phyloP scores from a whole-genome alignment of 2,113 vertebrate species.

The Strigops habroptila region DNA sequence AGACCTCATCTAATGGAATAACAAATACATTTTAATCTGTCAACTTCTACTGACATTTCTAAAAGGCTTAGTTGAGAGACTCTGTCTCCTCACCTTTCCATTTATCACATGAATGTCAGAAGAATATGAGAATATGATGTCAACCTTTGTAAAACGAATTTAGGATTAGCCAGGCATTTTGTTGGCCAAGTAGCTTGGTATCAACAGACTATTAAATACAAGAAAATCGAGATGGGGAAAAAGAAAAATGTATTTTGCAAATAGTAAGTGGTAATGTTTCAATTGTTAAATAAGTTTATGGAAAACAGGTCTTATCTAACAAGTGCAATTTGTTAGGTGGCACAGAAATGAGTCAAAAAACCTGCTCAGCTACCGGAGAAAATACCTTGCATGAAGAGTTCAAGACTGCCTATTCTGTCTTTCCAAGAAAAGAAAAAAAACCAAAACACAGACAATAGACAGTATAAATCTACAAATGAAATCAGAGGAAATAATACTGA shows the following conservation, averaged over 20 bases:
- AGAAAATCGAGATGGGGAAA: fast-evolving
- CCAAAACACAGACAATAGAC: not conserved
- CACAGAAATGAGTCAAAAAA: not conserved
- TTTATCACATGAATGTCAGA: not conserved
- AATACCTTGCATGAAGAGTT: not conserved
- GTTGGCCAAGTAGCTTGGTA: not conserved
- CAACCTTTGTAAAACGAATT: not conserved
- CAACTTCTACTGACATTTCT: not conserved
- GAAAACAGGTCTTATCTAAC: not conserved
- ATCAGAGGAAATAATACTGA: not conserved
- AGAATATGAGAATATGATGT: not conserved
- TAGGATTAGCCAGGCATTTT: not conserved
- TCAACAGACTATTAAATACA: not conserved
- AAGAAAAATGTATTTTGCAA: not conserved
- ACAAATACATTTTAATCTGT: not conserved
- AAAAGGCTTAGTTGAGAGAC: not conserved
- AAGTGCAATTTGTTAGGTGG: not conserved
- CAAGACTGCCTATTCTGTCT: not conserved
- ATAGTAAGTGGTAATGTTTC: not conserved
- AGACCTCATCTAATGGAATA: not conserved
- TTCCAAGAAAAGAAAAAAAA: not conserved
- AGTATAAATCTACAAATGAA: not conserved
- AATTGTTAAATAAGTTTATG: not conserved
- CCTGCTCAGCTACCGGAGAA: not conserved
- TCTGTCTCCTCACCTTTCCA: not conserved